Evolutionary conservation across 2,888 invertebrate species (phyloP).

Genomic region (Eupithecia abbreviata): DNA sequence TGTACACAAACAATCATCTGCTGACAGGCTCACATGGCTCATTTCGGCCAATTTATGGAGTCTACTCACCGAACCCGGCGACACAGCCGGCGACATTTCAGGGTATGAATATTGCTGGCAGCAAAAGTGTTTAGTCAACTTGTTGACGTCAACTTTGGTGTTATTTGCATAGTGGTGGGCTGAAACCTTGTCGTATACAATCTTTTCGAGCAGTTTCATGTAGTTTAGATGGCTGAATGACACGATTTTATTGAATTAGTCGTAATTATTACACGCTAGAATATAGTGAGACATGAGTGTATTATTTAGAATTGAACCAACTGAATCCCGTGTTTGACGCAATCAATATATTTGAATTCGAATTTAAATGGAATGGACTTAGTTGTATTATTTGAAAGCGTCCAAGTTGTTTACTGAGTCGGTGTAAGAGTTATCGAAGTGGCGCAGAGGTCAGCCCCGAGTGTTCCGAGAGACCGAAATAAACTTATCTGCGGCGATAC

Average conservation of each 20-base stretch:
- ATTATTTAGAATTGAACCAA: too few species aligned
- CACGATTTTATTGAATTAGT: too few species aligned
- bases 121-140: too few species aligned
- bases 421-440: background rate
- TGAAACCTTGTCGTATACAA: background rate
- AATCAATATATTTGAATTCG: too few species aligned
- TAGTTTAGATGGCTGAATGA: background rate
- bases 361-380: background rate
- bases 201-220: background rate
- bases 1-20: background rate
- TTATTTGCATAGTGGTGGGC: background rate
- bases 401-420: constrained; percentile 3
- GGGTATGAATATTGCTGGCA: background rate
- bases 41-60: background rate
- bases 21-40: background rate
- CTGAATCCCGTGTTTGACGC: too few species aligned
- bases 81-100: background rate
- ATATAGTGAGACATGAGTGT: too few species aligned
- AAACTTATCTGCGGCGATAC: constrained; percentile 1
- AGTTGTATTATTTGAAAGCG: background rate
- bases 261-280: too few species aligned
- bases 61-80: background rate
- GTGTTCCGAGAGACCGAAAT: background rate
- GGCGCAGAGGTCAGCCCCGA: background rate
- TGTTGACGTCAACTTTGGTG: too few species aligned